A percentile compares a stretch with the other conserved stretches of the same genome.
Evolutionary conservation across 1,140 invertebrate genomes (phyloP).

Genomic region (Charaxes varanes): DNA sequence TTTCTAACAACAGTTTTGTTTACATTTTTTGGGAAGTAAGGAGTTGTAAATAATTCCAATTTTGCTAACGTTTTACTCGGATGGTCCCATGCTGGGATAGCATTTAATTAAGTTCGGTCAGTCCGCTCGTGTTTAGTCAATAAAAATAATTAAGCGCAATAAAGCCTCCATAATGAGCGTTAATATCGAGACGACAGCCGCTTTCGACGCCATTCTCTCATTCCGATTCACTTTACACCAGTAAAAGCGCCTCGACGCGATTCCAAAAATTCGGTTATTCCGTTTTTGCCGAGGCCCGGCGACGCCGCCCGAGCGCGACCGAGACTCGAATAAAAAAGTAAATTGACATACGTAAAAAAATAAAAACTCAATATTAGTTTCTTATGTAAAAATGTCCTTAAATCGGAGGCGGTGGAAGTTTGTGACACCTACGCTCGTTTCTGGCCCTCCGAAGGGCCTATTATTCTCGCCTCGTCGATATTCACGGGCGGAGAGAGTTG

Average conservation of each 20-base stretch:
- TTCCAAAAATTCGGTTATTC: constrained; percentile 50
- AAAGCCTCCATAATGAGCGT: neutral
- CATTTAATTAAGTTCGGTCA: too few species aligned
- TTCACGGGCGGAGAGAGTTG: constrained; percentile 50
- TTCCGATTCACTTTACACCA: constrained; percentile 50
- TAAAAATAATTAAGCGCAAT: neutral
- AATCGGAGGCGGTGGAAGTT: constrained; percentile 36
- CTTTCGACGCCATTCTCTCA: constrained; percentile 4
- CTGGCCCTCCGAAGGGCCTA: constrained; percentile 37
- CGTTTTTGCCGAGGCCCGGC: constrained; percentile 36
- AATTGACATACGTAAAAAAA: constrained; percentile 51
- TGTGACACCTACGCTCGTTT: constrained; percentile 58
- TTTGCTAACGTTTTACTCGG: too few species aligned
- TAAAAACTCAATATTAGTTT: constrained; percentile 37
- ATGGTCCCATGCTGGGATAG: too few species aligned
- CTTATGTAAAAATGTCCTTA: constrained; percentile 55
- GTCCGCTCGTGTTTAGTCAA: too few species aligned
- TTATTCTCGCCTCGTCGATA: constrained; percentile 57
- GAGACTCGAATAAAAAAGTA: constrained; percentile 38
- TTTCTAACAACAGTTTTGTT: too few species aligned
- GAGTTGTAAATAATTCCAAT: too few species aligned
- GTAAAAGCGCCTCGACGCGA: constrained; percentile 46
- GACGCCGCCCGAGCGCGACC: constrained; percentile 31
- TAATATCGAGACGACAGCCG: neutral
- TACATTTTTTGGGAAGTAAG: too few species aligned